A percentile compares a stretch with the other conserved stretches of the same genome.
Evolutionary conservation across 2,888 invertebrate species (phyloP).

Genomic region (Parnassius mnemosyne): DNA sequence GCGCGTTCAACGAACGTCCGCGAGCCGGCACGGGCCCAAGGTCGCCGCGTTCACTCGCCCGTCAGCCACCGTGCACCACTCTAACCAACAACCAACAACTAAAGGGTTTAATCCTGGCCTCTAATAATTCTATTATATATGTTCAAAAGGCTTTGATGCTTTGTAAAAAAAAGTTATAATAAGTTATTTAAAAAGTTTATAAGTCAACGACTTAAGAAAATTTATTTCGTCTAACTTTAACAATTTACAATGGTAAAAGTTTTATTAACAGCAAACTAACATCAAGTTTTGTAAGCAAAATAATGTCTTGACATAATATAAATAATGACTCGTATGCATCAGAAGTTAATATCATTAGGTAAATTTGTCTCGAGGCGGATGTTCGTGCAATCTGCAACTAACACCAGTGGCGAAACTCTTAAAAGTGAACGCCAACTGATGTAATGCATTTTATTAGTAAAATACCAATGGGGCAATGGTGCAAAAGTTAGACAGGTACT

Average conservation of each 20-base stretch:
- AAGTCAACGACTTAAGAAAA: too few relatives aligned
- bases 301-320: too few relatives aligned
- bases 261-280: too few relatives aligned
- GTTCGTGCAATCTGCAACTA: slow-evolving; percentile 71
- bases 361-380: slow-evolving; percentile 52
- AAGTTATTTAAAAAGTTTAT: too few relatives aligned
- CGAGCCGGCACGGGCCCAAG: slow-evolving; percentile 73
- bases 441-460: slow-evolving; percentile 64
- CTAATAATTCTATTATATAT: slow-evolving; percentile 31
- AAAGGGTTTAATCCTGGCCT: slow-evolving; percentile 40
- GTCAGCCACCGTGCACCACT: slow-evolving; percentile 46
- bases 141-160: too few relatives aligned
- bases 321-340: slow-evolving; percentile 30
- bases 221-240: too few relatives aligned
- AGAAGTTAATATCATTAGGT: neutral
- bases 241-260: too few relatives aligned
- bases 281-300: too few relatives aligned
- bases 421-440: slow-evolving; percentile 71
- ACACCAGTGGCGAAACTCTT: slow-evolving; percentile 67
- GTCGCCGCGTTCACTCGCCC: slow-evolving; percentile 61
- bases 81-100: slow-evolving; percentile 38
- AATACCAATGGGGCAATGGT: slow-evolving; percentile 51
- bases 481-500: slow-evolving; percentile 40
- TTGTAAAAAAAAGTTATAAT: too few relatives aligned
- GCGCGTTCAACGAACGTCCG: slow-evolving; percentile 79